Evolutionary conservation across 2,797 vertebrate genomes (phyloP), one percentile per base, ranked within the genome.

Genomic region (Clarias laeviceps): DNA sequence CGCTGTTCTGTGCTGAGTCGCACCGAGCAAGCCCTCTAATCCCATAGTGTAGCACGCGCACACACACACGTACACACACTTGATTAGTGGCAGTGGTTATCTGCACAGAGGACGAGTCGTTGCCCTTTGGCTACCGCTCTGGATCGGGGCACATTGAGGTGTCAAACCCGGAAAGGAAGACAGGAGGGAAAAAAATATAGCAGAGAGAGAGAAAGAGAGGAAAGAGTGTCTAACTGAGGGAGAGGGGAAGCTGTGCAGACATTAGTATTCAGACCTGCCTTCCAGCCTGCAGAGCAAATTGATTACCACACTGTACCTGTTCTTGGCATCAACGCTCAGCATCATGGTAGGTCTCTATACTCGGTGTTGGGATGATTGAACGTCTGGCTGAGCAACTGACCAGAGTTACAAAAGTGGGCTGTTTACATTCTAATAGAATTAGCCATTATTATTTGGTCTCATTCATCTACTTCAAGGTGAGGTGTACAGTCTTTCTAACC

Each of bases 221-320:
- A 29, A 34, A 70, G 64, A 77, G 5, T 29, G 74, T 56, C 32
- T 65, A 59, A 7, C 5, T 32, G 62, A 65, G 76, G 81, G 65
- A 56, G 70, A 80, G n/a, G 87, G 76, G 83, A 69, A 83, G 95
- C 95, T 94, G 92, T 92, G 93, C 77, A 93, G 93, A 93, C 92
- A 90, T 97, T 96, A 96, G 96, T 96, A 96, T 97, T 96, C 96
- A 90, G 90, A 93, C 94, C 94, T 95, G 95, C 94, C 90, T 94
- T 95, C 91, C 94, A 96, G 95, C 95, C 95, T 96, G 96, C 96
- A 96, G 95, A 96, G 95, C 95, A 96, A 95, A 97, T 96, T 96
- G 96, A 96, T 96, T 96, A 95, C 95, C 95, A 94, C 94, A 92
- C 93, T 94, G 92, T 96, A 96, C 96, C 96, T 96, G 94, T 94